Conservation (phyloP, 53 echinoderm and acorn worm genomes). For the Crossaster papposus region DNA sequence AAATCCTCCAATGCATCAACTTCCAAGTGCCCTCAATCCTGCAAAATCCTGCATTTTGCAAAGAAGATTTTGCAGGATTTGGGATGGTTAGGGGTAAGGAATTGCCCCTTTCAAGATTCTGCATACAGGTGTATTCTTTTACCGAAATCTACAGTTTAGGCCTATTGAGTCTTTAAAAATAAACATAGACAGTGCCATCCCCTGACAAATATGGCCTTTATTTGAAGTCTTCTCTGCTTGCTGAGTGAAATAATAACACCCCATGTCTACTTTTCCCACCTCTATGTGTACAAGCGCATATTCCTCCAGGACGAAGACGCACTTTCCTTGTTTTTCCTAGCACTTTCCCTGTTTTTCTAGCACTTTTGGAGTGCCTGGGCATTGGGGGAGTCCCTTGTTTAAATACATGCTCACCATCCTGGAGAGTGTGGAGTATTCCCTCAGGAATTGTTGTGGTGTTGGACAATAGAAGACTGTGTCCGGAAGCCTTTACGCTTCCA, state of each 20-base stretch:
- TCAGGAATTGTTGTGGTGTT: not conserved
- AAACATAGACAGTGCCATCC: not conserved
- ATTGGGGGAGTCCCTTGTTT: constrained; percentile 1
- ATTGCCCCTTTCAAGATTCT: no score
- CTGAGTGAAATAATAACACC: not conserved
- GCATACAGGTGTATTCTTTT: no score
- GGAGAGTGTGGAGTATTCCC: not conserved
- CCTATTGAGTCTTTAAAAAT: not conserved
- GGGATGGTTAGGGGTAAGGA: no score
- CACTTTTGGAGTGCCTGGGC: constrained; percentile 6
- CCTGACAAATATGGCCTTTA: not conserved
- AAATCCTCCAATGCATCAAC: no score
- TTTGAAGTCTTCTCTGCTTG: not conserved
- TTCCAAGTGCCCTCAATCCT: no score
- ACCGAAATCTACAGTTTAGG: no score
- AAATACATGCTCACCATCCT: not conserved
- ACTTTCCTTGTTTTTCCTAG: constrained; percentile 24
- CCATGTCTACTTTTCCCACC: not conserved
- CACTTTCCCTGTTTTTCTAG: constrained; percentile 31
- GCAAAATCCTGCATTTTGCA: no score
- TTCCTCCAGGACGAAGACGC: constrained; percentile 21
- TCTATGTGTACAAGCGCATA: not conserved
- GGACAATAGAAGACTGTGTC: not conserved
- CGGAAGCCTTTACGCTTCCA: not conserved
- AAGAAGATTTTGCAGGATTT: no score